phyloP scores from a whole-genome alignment of 2,888 invertebrate species.

The Chironomus tentans region DNA sequence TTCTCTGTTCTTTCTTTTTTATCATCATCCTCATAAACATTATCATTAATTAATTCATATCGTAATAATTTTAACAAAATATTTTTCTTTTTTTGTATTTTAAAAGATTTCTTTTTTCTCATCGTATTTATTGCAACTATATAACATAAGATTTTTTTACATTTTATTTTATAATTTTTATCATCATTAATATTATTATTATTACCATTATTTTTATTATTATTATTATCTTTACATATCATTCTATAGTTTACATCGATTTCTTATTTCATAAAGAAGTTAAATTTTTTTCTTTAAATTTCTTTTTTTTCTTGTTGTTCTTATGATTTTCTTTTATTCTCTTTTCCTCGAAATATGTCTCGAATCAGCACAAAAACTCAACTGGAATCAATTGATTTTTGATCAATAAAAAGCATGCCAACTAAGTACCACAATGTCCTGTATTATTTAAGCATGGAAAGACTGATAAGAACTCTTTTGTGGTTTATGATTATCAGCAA shows the following conservation, averaged over 20 bases:
- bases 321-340: not conserved
- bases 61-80: slow-evolving; percentile 1
- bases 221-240: not conserved
- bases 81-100: slow-evolving; percentile 1
- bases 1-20: not conserved
- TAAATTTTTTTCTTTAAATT: not conserved
- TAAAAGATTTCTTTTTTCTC: not conserved
- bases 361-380: no score
- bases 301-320: no score
- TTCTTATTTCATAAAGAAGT: not conserved
- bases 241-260: not conserved
- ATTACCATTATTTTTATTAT: not conserved
- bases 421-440: no score
- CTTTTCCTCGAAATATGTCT: not conserved
- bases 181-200: not conserved
- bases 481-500: no score
- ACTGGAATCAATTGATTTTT: no score
- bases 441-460: no score
- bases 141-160: slow-evolving; percentile 23
- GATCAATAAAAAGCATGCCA: no score
- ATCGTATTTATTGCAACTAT: slow-evolving; percentile 22
- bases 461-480: no score
- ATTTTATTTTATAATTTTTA: not conserved
- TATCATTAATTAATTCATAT: not conserved
- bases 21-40: not conserved